A percentile compares a stretch with the other conserved stretches of the same genome.
Conservation (phyloP, 2,888 invertebrate genomes). For the Melipona beecheii region DNA sequence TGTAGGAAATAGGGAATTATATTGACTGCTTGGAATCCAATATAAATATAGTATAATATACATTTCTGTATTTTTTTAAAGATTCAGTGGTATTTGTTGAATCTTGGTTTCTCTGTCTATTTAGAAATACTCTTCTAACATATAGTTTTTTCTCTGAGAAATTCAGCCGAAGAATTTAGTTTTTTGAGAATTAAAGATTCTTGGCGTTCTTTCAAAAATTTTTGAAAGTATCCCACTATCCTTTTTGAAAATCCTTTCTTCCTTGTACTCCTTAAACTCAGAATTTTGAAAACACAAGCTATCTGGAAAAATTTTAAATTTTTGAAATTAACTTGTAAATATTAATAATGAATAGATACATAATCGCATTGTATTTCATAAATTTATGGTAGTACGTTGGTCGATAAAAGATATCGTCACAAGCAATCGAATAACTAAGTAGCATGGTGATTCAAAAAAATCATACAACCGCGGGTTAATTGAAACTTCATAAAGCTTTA, state of each 20-base stretch:
- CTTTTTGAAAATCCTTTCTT: background rate
- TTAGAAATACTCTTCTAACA: background rate
- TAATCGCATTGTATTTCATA: background rate
- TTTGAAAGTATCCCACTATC: background rate
- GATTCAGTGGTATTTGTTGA: background rate
- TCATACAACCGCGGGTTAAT: background rate
- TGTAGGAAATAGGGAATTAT: constrained; percentile 25
- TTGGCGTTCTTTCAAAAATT: background rate
- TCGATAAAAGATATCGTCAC: background rate
- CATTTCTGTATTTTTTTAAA: background rate
- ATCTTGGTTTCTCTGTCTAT: background rate
- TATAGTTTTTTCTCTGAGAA: background rate
- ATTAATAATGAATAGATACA: too few species aligned
- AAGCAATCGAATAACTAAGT: constrained; percentile 7
- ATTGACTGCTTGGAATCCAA: background rate
- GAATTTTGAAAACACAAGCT: background rate
- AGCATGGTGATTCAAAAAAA: constrained; percentile 13
- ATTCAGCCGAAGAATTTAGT: background rate
- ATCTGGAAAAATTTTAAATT: background rate
- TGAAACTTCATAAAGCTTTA: constrained; percentile 17
- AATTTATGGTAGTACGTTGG: background rate
- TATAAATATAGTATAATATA: background rate
- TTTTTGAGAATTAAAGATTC: background rate
- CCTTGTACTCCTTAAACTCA: background rate
- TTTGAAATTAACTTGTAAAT: background rate